Conservation (phyloP, 2,888 invertebrate species). For the Zhengitettix transpicula region DNA sequence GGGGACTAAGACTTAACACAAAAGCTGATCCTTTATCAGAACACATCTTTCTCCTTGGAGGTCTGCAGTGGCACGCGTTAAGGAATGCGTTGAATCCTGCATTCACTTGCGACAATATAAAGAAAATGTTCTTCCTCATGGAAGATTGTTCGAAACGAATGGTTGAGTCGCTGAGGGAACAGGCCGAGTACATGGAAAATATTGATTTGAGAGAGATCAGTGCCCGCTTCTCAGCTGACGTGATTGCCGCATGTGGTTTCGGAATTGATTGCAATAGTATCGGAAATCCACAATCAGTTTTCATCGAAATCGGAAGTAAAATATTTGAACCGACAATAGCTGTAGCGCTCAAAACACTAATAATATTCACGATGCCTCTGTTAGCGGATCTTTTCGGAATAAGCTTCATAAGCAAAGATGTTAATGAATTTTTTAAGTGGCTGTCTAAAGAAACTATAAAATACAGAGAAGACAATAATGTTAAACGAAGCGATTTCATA, state of each 20-base stretch:
- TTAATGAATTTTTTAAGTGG: no score
- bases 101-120: slow-evolving; percentile 49
- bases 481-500: no score
- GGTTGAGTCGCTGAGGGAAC: slow-evolving; percentile 22
- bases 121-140: slow-evolving; percentile 42
- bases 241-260: slow-evolving; percentile 30
- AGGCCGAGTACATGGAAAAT: slow-evolving; percentile 19
- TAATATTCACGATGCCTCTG: no score
- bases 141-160: slow-evolving; percentile 37
- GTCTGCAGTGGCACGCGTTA: slow-evolving; percentile 40
- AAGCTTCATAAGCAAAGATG: no score
- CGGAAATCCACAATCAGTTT: slow-evolving; percentile 4
- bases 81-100: slow-evolving; percentile 46
- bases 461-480: no score
- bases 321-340: no score
- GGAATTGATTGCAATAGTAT: slow-evolving; percentile 22
- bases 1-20: background rate
- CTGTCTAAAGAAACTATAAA: no score
- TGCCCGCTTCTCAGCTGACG: slow-evolving; percentile 25
- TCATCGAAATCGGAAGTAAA: background rate
- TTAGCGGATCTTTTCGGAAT: no score
- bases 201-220: slow-evolving; percentile 14
- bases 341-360: no score
- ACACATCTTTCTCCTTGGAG: background rate
- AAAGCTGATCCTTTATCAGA: background rate